These are phyloP conservation scores for Alligator mississippiensis DNA, from an alignment of 2,113 vertebrate genomes.

Conservation along the genomic window DNA sequence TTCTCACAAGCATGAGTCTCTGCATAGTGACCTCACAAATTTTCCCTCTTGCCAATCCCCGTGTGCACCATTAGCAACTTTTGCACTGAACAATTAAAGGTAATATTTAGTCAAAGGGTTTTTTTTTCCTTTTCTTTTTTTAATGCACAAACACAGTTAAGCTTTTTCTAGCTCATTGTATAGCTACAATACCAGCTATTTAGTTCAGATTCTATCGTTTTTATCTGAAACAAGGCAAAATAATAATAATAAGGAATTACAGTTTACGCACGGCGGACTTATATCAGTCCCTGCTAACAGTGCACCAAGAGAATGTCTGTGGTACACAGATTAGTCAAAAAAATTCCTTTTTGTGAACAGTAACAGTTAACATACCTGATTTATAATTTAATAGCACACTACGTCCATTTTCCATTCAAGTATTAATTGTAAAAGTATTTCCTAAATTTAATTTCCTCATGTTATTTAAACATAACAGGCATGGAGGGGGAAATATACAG, in stretches of 20 bases:
- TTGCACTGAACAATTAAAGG: slow-evolving; percentile 15
- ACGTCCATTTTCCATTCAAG: neutral
- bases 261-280: slow-evolving; percentile 56
- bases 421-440: slow-evolving; percentile 6
- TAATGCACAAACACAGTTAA: neutral
- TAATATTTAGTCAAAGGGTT: neutral
- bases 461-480: slow-evolving; percentile 44
- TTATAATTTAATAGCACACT: slow-evolving; percentile 46
- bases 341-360: slow-evolving; percentile 31
- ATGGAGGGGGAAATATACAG: slow-evolving; percentile 19
- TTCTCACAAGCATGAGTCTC: slow-evolving; percentile 38
- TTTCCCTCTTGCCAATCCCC: neutral
- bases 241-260: neutral
- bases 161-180: neutral
- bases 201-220: slow-evolving; percentile 40
- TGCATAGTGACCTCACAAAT: slow-evolving; percentile 45
- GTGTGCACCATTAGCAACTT: neutral
- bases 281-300: slow-evolving; percentile 11
- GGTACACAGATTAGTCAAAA: slow-evolving; percentile 18
- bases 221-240: slow-evolving; percentile 59
- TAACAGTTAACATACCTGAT: neutral
- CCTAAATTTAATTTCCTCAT: slow-evolving; percentile 32
- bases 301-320: slow-evolving; percentile 45
- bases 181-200: slow-evolving; percentile 33
- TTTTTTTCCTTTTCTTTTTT: neutral